A percentile compares a stretch with the other conserved stretches of the same genome.
Evolutionary conservation across 2,888 invertebrate species (phyloP).

Genomic region (Drosophila anomalata): DNA sequence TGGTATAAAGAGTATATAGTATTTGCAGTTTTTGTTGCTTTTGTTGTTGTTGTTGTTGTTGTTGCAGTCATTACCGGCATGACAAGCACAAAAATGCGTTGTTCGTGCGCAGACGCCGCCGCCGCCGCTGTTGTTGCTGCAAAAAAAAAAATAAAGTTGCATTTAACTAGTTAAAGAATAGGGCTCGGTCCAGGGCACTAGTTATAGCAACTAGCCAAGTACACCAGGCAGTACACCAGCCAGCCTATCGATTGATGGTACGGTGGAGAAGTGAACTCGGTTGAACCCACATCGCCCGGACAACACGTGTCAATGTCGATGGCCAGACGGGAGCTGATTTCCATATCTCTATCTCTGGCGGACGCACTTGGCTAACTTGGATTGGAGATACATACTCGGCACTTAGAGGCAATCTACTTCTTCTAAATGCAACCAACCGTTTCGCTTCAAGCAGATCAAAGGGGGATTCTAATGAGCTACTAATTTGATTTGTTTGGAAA

Average conservation of each 20-base stretch:
- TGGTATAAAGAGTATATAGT: conserved; percentile 13
- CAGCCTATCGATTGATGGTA: conserved; percentile 66
- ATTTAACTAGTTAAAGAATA: conserved; percentile 69
- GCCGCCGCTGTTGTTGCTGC: conserved; percentile 39
- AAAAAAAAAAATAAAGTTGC: conserved; percentile 53
- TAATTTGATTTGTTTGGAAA: conserved; percentile 30
- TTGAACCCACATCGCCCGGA: conserved; percentile 49
- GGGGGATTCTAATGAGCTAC: conserved; percentile 22
- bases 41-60: conserved; percentile 25
- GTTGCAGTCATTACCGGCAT: conserved; percentile 79
- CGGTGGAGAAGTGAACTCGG: conserved; percentile 53
- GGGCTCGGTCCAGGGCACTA: conserved; percentile 49
- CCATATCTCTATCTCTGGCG: conserved; percentile 61
- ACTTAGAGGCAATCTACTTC: conserved; percentile 28
- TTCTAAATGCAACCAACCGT: conserved; percentile 31
- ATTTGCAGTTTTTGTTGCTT: conserved; percentile 9
- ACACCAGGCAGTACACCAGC: conserved; percentile 15
- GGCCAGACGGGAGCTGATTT: conserved; percentile 48
- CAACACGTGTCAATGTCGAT: conserved; percentile 62
- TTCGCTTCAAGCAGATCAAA: conserved; percentile 20
- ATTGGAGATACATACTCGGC: conserved; percentile 15
- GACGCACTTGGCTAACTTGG: conserved; percentile 55
- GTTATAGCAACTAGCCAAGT: conserved; percentile 43
- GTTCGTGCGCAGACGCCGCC: conserved; percentile 68
- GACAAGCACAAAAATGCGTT: conserved; percentile 80